phyloP scores from a whole-genome alignment of 2,797 vertebrate genomes.

The Micromesistius poutassou region DNA sequence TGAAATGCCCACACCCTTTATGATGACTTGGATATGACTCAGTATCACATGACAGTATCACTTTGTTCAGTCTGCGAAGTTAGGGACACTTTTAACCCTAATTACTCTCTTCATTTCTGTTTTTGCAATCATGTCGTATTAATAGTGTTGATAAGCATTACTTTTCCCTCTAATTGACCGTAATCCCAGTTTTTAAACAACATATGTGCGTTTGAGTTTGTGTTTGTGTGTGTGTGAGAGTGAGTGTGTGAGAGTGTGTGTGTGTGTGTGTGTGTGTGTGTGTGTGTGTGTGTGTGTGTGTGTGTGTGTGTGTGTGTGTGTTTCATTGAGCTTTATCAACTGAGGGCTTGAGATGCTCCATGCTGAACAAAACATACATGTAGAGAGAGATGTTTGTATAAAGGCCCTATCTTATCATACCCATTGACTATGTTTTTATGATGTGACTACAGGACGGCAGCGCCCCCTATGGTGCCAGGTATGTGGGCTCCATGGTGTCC shows the following conservation, averaged over 20 bases:
- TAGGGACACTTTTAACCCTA: neutral
- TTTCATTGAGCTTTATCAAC: neutral
- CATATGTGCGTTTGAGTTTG: no score
- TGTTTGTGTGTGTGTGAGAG: no score
- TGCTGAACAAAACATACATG: neutral
- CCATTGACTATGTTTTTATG: neutral
- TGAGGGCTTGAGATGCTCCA: neutral
- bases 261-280: neutral
- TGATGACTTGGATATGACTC: conserved; percentile 47
- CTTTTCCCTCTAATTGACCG: no score
- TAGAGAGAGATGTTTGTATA: neutral
- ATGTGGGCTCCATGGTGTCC: conserved; percentile 96
- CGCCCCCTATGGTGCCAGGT: conserved; percentile 87
- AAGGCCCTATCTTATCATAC: neutral
- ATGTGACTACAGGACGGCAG: conserved; percentile 80
- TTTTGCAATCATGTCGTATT: neutral
- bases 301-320: neutral
- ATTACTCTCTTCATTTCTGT: neutral
- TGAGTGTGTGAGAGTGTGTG: no score
- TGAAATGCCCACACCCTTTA: neutral
- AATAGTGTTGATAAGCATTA: no score
- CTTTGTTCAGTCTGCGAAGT: neutral
- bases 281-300: neutral
- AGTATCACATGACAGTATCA: conserved; percentile 50
- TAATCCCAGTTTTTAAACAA: neutral